Base-by-base conservation (phyloP, 2,888 invertebrate genomes). In the Mimas tiliae region DNA sequence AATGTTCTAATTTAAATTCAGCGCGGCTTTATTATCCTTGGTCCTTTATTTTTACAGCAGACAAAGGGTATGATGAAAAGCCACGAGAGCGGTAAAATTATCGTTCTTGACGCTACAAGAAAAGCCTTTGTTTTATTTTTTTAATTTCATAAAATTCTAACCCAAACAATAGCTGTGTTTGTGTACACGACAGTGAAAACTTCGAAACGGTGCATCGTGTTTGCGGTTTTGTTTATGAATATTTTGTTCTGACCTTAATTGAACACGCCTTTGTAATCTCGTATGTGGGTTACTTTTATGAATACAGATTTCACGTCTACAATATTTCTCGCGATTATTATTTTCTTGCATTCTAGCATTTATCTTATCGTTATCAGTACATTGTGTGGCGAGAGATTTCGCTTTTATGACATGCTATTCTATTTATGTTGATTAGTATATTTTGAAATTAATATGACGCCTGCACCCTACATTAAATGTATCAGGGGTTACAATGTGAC, bases 221-320 rank as follows among this genome's bases (percentile, higher is more conserved):
- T 27, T 70, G 51, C 70, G 68, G 67, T 69, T 67, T 65, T 66
- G 70, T 71, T 76, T 71, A 68, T 69, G 68, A 67, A 45, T 68
- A 70, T 71, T 70, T 72, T 70, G 72, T 73, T 73, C 65, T 67
- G 66, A 64, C 70, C 69, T 73, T 79, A 80, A 78, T 81, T 80
- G 73, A 72, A 68, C 63, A 68, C 67, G 65, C 50, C 62, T 68
- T 64, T 63, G 64, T 52, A 68, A 65, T 67, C 65, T 70, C 68
- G 69, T 27, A 62, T 27, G 62, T 68, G 67, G 16, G 64, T 55
- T 58, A 47, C 65, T 66, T 69, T 65, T 68, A 51, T 38, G 65
- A 64, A 66, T 66, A 53, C 53, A 33, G 50, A 66, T 65, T 67
- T 66, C 11, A 45, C n/a, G 33, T 63, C 21, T 33, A 27, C 9